Evolutionary conservation across 1,140 invertebrate species (phyloP).

Genomic region (Brachionus paranguensis): DNA sequence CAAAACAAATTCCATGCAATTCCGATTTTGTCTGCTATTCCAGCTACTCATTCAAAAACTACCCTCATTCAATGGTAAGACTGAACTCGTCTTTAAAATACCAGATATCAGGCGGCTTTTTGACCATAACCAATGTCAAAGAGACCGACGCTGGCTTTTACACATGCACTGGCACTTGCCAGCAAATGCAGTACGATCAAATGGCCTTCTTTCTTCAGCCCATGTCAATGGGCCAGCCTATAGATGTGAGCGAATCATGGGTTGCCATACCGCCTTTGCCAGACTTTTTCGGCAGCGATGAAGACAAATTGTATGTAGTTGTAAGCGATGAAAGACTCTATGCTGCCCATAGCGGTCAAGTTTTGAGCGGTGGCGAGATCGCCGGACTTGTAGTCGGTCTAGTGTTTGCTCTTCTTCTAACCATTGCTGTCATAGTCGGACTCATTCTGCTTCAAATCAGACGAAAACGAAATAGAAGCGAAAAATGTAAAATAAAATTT

Average conservation of each 20-base stretch:
- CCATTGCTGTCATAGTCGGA: background rate
- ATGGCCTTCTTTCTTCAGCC: conserved; percentile 19
- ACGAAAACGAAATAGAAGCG: background rate
- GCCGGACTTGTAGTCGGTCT: conserved; percentile 38
- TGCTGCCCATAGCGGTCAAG: background rate
- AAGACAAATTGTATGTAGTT: background rate
- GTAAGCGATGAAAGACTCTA: conserved; percentile 15
- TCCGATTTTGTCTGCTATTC: background rate
- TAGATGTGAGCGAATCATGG: conserved; percentile 11
- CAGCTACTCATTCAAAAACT: conserved; percentile 6
- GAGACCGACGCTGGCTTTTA: conserved; percentile 37
- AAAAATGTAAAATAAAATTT: conserved; percentile 19
- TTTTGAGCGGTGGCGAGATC: conserved; percentile 29
- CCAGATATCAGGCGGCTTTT: background rate
- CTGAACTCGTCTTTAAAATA: conserved; percentile 4
- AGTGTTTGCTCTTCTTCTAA: background rate
- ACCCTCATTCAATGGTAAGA: background rate
- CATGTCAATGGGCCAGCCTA: background rate
- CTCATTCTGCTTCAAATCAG: background rate
- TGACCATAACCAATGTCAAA: conserved; percentile 13
- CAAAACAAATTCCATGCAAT: background rate
- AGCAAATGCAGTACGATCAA: conserved; percentile 21
- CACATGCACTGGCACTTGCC: background rate
- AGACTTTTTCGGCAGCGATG: background rate
- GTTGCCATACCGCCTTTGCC: conserved; percentile 8